A percentile compares a stretch with the other conserved stretches of the same genome.
Conservation (phyloP, 2,888 invertebrate genomes). For the Troides oblongomaculatus region DNA sequence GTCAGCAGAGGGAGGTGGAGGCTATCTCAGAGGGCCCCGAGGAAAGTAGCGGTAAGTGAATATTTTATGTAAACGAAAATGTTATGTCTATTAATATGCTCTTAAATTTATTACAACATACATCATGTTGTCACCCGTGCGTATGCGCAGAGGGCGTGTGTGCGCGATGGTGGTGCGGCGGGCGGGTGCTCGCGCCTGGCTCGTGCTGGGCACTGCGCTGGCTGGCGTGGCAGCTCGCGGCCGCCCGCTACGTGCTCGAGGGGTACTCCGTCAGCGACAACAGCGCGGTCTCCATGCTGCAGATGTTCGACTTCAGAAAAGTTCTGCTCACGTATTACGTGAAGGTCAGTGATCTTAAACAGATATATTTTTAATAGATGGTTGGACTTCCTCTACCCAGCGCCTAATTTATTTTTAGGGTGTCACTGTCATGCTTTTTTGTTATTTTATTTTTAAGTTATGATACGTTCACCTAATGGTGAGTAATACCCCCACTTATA, state of each 20-base stretch:
- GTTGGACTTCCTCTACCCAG: too few relatives aligned
- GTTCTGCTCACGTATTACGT: conserved; percentile 98
- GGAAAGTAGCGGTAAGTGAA: conserved; percentile 89
- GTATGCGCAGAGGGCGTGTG: conserved; percentile 39
- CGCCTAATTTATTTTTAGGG: too few relatives aligned
- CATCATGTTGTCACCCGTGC: neutral
- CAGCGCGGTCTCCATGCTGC: conserved; percentile 97
- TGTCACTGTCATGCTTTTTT: too few relatives aligned
- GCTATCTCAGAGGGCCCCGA: conserved; percentile 98
- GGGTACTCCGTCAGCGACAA: conserved; percentile 99
- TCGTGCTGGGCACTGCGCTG: conserved; percentile 98
- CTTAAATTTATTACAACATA: neutral
- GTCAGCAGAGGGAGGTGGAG: conserved; percentile 99
- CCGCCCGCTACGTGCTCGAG: conserved; percentile 98
- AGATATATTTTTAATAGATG: neutral
- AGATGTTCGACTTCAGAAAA: conserved; percentile 98
- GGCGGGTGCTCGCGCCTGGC: conserved; percentile 94
- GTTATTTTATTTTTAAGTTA: too few relatives aligned
- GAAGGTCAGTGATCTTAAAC: conserved; percentile 82
- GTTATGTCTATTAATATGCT: too few relatives aligned
- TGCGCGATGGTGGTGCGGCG: conserved; percentile 82
- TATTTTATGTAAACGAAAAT: neutral
- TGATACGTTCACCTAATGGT: too few relatives aligned
- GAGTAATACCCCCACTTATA: too few relatives aligned
- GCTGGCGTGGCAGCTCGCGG: conserved; percentile 98